Evolutionary conservation across 2,797 vertebrate genomes (phyloP).

Genomic region (Amniataba percoides): DNA sequence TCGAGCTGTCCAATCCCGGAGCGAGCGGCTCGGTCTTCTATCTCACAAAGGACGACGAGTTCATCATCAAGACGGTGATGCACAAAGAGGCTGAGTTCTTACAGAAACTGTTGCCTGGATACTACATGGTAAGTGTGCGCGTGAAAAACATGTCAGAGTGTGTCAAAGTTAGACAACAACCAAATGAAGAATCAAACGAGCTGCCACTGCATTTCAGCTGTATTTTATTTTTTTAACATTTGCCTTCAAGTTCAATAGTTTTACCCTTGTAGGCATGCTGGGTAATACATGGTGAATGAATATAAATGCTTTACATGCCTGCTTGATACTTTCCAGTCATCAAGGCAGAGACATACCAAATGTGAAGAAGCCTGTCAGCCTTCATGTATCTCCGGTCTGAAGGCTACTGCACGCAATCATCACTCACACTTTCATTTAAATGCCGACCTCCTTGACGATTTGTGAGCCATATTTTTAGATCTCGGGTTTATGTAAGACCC

Average conservation of each 20-base stretch:
- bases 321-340: not conserved
- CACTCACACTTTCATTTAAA: slow-evolving; percentile 28
- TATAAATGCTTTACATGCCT: not conserved
- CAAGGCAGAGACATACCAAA: not conserved
- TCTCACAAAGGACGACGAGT: slow-evolving; percentile 96
- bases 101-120: slow-evolving; percentile 97
- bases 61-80: slow-evolving; percentile 99
- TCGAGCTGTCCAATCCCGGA: slow-evolving; percentile 97
- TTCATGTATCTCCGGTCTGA: not conserved
- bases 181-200: slow-evolving; percentile 7
- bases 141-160: not conserved
- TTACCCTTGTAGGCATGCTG: not conserved
- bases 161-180: not conserved
- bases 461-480: slow-evolving; percentile 41
- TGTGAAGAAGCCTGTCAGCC: not conserved
- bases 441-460: slow-evolving; percentile 15
- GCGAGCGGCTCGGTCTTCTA: slow-evolving; percentile 98
- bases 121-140: slow-evolving; percentile 91
- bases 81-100: slow-evolving; percentile 99
- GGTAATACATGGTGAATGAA: not conserved
- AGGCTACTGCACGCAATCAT: not conserved
- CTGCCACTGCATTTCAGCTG: not conserved
- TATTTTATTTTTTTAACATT: not conserved
- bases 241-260: slow-evolving; percentile 17
- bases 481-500: slow-evolving; percentile 59